Evolutionary conservation across 2,797 vertebrate species (phyloP).

Genomic region (Sardinella longiceps): DNA sequence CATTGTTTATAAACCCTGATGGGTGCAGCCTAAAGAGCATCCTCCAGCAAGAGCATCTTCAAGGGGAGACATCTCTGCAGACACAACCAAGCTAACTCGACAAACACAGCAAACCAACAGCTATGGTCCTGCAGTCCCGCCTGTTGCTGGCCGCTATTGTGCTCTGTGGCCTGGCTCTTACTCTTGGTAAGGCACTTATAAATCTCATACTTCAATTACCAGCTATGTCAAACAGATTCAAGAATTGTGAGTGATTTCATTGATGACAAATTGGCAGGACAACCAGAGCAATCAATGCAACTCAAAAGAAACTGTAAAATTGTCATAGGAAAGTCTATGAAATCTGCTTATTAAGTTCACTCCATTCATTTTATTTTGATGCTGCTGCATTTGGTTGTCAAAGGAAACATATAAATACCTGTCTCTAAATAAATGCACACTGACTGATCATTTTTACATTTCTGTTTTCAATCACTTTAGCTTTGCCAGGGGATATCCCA

Average conservation of each 20-base stretch:
- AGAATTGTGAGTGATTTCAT: background rate
- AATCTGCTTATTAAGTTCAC: too few species aligned
- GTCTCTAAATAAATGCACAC: background rate
- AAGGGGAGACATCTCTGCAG: background rate
- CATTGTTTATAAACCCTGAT: background rate
- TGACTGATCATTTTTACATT: background rate
- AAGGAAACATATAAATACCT: background rate
- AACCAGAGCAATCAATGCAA: too few species aligned
- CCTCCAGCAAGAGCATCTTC: background rate
- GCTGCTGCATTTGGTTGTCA: background rate
- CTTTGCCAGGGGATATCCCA: constrained; percentile 47
- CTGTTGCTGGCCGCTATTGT: constrained; percentile 51
- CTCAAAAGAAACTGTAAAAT: too few species aligned
- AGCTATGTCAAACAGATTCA: too few species aligned
- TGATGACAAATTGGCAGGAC: background rate
- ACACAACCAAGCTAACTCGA: background rate
- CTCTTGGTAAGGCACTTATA: constrained; percentile 53
- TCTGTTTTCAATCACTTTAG: background rate
- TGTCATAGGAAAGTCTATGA: too few species aligned
- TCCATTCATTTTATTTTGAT: too few species aligned
- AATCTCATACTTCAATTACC: background rate
- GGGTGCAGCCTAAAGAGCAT: background rate
- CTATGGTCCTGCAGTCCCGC: constrained; percentile 48
- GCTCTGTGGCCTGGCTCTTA: constrained; percentile 48
- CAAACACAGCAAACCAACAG: background rate